phyloP scores from a whole-genome alignment of 2,797 vertebrate species.

The Serranus cabrilla region DNA sequence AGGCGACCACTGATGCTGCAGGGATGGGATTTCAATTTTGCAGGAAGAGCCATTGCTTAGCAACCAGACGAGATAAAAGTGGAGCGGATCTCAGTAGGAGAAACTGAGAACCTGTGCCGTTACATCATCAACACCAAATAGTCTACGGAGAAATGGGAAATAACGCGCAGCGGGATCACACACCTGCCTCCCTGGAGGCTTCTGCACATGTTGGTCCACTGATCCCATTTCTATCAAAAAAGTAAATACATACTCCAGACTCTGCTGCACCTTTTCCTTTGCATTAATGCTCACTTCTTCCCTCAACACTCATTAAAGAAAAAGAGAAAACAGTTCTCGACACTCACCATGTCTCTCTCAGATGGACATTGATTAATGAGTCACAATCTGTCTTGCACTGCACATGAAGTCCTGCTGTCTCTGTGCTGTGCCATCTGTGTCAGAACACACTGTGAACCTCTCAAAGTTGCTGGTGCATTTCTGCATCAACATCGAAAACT shows the following conservation, averaged over 20 bases:
- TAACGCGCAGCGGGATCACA: not conserved
- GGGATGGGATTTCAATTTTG: slow-evolving; percentile 77
- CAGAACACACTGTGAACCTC: slow-evolving; percentile 48
- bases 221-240: slow-evolving; percentile 4
- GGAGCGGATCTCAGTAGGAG: slow-evolving; percentile 57
- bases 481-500: slow-evolving; percentile 23
- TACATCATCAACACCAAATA: slow-evolving; percentile 61
- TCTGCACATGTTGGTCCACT: slow-evolving; percentile 4
- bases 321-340: not conserved
- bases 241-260: not conserved
- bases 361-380: slow-evolving; percentile 27
- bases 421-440: slow-evolving; percentile 57
- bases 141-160: slow-evolving; percentile 23
- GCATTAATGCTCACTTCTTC: not conserved
- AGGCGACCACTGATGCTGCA: slow-evolving; percentile 62
- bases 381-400: slow-evolving; percentile 44
- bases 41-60: slow-evolving; percentile 83
- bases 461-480: slow-evolving; percentile 15
- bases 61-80: slow-evolving; percentile 82
- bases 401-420: slow-evolving; percentile 46
- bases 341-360: slow-evolving; percentile 8
- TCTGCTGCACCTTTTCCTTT: slow-evolving; percentile 6
- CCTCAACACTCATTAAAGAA: not conserved
- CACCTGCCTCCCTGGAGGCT: slow-evolving; percentile 10
- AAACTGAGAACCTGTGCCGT: slow-evolving; percentile 58